Percentiles rank a stretch among this genome's conserved stretches.
phyloP scores from a whole-genome alignment of 2,888 invertebrate genomes.

The Rapana venosa region DNA sequence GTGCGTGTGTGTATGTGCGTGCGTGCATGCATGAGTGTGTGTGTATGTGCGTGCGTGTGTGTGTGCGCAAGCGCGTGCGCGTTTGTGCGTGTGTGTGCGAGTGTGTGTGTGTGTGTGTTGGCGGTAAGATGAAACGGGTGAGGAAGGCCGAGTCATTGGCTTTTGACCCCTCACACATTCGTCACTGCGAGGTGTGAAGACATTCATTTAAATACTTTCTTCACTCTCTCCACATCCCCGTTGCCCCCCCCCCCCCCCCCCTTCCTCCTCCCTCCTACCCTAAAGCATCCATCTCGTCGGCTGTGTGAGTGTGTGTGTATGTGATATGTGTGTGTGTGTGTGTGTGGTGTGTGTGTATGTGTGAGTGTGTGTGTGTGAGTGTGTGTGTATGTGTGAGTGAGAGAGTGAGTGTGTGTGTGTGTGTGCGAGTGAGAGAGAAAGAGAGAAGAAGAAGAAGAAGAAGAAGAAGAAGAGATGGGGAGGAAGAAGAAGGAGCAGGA shows the following conservation, averaged over 20 bases:
- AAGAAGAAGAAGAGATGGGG: not conserved
- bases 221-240: too few relatives aligned
- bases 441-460: not conserved
- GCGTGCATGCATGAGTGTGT: not conserved
- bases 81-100: not conserved
- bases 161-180: too few relatives aligned
- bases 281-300: not conserved
- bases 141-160: too few relatives aligned
- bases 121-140: too few relatives aligned
- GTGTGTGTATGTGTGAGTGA: not conserved
- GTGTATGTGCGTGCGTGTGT: not conserved
- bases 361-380: not conserved
- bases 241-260: too few relatives aligned
- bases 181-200: too few relatives aligned
- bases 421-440: not conserved
- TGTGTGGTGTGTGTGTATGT: not conserved
- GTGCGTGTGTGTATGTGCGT: not conserved
- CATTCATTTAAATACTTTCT: too few relatives aligned
- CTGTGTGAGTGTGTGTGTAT: not conserved
- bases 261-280: too few relatives aligned
- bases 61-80: not conserved
- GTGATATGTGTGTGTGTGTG: not conserved
- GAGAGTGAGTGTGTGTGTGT: not conserved
- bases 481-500: not conserved
- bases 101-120: slow-evolving; percentile 16